Percentiles rank a stretch among this genome's conserved stretches.
phyloP scores from a whole-genome alignment of 2,888 invertebrate genomes.

The Isoperla grammatica region DNA sequence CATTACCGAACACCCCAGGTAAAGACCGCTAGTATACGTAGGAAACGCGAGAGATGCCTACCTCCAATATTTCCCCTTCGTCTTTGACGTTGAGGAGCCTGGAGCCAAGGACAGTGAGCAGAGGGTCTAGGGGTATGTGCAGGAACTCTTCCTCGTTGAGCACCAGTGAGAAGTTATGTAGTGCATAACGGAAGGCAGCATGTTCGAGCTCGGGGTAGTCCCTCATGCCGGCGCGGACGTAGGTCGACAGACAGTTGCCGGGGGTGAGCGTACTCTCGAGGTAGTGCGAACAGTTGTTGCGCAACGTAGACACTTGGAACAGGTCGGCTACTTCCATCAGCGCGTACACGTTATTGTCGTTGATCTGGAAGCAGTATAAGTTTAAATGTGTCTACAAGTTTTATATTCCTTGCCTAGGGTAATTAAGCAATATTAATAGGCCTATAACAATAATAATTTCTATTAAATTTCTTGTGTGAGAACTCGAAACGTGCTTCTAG shows the following conservation, averaged over 20 bases:
- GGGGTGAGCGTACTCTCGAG: constrained; percentile 35
- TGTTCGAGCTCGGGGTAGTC: constrained; percentile 36
- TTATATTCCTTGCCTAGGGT: too few relatives aligned
- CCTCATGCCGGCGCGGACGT: constrained; percentile 34
- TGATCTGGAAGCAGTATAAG: constrained; percentile 35
- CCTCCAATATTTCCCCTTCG: constrained; percentile 36
- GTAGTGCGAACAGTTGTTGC: constrained; percentile 36
- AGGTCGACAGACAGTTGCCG: constrained; percentile 35
- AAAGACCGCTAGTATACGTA: too few relatives aligned
- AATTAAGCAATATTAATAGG: background rate
- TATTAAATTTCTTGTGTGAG: too few relatives aligned
- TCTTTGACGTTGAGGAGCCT: constrained; percentile 35
- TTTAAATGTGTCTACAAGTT: too few relatives aligned
- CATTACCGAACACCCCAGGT: too few relatives aligned
- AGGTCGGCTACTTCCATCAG: constrained; percentile 37
- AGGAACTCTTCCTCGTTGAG: constrained; percentile 37
- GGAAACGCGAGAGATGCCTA: too few relatives aligned
- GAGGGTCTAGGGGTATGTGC: constrained; percentile 34
- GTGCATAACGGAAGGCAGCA: constrained; percentile 35
- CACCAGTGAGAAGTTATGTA: constrained; percentile 36
- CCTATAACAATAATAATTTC: too few relatives aligned
- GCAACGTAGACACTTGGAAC: constrained; percentile 36
- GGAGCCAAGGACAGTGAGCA: constrained; percentile 34
- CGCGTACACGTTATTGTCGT: constrained; percentile 36
- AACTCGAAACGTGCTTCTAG: too few relatives aligned